These are phyloP conservation scores for Pogonophryne albipinna DNA, from an alignment of 2,797 vertebrate species.

Conservation along the genomic window DNA sequence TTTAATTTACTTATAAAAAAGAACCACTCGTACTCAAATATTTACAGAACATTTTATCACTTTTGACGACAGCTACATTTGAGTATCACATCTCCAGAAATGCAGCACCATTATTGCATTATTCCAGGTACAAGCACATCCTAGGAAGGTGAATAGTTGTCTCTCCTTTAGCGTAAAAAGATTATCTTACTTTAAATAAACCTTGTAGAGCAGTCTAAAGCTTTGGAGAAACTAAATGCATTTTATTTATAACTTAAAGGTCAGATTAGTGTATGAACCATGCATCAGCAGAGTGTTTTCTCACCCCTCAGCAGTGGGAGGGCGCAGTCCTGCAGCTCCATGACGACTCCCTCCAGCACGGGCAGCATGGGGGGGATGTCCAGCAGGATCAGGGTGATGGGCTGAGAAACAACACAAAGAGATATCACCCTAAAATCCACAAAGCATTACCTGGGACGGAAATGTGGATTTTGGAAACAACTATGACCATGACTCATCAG, in stretches of 20 bases:
- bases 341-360: slow-evolving; percentile 94
- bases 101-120: too few species aligned
- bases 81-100: too few species aligned
- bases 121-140: too few species aligned
- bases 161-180: neutral
- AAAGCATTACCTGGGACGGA: neutral
- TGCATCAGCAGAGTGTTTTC: neutral
- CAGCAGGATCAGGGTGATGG: slow-evolving; percentile 91
- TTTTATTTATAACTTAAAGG: neutral
- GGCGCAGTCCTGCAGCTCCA: slow-evolving; percentile 98
- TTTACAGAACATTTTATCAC: too few species aligned
- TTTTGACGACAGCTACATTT: too few species aligned
- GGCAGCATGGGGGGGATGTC: slow-evolving; percentile 97
- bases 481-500: neutral
- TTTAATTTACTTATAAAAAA: too few species aligned
- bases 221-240: neutral
- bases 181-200: neutral
- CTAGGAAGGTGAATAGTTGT: too few species aligned
- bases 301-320: slow-evolving; percentile 93
- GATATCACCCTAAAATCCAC: neutral
- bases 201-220: neutral
- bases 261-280: neutral
- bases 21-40: too few species aligned
- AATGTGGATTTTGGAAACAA: neutral
- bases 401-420: slow-evolving; percentile 81